phyloP scores from a whole-genome alignment of 2,888 invertebrate genomes.

The Aspidapion aeneum region DNA sequence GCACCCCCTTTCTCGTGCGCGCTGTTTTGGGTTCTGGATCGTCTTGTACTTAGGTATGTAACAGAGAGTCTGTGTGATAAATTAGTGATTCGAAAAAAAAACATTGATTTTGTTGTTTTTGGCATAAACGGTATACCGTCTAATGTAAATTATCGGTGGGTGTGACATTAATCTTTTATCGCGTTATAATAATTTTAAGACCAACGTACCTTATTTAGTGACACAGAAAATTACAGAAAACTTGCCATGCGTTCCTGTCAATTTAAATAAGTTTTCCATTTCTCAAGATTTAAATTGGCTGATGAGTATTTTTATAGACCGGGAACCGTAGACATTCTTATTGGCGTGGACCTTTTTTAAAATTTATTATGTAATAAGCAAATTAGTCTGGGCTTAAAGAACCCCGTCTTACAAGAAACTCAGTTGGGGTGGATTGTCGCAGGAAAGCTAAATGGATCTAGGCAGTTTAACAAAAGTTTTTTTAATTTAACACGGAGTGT shows the following conservation, averaged over 20 bases:
- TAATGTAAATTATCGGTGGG: no score
- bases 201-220: not conserved
- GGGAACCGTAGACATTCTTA: not conserved
- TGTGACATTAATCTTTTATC: not conserved
- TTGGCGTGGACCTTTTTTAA: not conserved
- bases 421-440: not conserved
- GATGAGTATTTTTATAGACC: not conserved
- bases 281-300: not conserved
- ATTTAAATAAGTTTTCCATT: not conserved
- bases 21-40: no score
- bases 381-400: not conserved
- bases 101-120: no score
- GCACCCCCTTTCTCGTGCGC: no score
- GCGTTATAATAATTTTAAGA: not conserved
- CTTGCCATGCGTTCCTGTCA: not conserved
- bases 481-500: not conserved
- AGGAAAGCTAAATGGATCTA: not conserved
- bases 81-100: no score
- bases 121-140: no score
- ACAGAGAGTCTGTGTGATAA: no score
- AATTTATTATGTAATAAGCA: not conserved
- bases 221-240: not conserved
- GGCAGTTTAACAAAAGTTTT: not conserved
- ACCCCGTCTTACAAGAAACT: not conserved
- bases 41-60: no score